Percentiles rank a stretch among this genome's conserved stretches.
Conservation (phyloP, 2,113 vertebrate genomes). For the Rana temporaria region DNA sequence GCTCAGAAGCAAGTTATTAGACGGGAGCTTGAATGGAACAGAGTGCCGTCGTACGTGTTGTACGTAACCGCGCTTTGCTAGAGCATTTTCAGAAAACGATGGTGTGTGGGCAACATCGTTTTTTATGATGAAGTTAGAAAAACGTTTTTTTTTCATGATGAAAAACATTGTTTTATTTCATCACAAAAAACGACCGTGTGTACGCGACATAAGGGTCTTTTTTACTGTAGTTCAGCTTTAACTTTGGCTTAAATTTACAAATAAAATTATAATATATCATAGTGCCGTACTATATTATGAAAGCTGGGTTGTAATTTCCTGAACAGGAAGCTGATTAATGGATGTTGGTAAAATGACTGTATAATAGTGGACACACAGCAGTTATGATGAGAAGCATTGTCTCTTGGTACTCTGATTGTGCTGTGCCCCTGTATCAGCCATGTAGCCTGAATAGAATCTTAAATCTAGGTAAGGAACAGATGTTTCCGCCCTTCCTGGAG, state of each 20-base stretch:
- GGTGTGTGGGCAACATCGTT: too few species aligned
- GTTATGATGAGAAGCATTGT: slow-evolving; percentile 8
- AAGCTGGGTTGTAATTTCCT: not conserved
- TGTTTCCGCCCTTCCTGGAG: slow-evolving; percentile 70
- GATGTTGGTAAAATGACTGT: not conserved
- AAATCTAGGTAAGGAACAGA: slow-evolving; percentile 70
- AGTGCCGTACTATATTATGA: not conserved
- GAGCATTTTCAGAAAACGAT: too few species aligned
- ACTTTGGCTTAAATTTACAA: not conserved
- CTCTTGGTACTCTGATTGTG: slow-evolving; percentile 44
- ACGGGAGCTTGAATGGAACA: too few species aligned
- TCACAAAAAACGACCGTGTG: too few species aligned
- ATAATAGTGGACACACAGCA: slow-evolving; percentile 45
- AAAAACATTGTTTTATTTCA: too few species aligned
- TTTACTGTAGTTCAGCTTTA: too few species aligned
- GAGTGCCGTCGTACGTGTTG: too few species aligned
- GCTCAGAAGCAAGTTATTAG: too few species aligned
- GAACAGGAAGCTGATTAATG: not conserved
- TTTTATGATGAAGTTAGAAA: too few species aligned
- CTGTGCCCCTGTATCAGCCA: slow-evolving; percentile 1
- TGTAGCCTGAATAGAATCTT: slow-evolving; percentile 20
- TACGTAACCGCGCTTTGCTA: too few species aligned
- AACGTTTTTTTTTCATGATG: too few species aligned
- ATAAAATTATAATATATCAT: not conserved
- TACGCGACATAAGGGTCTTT: too few species aligned